Conservation (phyloP, 2,113 vertebrate species). For the Dicerorhinus sumatrensis region DNA sequence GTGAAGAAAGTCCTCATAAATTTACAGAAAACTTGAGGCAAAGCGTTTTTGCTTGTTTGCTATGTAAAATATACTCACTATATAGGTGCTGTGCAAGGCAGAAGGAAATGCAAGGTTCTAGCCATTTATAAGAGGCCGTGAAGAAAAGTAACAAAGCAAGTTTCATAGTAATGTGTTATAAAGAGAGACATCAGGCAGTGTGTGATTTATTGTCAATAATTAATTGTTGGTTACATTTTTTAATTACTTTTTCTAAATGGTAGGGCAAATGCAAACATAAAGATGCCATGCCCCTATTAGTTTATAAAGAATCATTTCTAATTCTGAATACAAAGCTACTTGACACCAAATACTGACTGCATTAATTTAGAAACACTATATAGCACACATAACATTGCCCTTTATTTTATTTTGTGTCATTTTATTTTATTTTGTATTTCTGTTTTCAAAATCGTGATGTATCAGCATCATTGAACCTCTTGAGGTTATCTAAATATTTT, state of each 20-base stretch:
- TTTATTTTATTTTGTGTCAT: not conserved
- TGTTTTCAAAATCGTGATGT: not conserved
- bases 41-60: not conserved
- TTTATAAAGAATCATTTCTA: not conserved
- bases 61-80: not conserved
- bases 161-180: not conserved
- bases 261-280: not conserved
- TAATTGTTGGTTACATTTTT: not conserved
- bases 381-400: not conserved
- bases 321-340: not conserved
- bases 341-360: not conserved
- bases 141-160: not conserved
- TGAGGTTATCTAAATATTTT: not conserved
- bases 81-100: rapidly evolving
- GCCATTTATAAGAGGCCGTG: not conserved
- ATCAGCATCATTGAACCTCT: not conserved
- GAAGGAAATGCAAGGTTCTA: not conserved
- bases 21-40: not conserved
- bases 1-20: not conserved
- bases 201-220: not conserved
- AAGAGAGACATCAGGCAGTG: not conserved
- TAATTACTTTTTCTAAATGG: not conserved
- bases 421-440: not conserved
- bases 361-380: not conserved
- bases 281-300: rapidly evolving